Percentiles rank a stretch among this genome's conserved stretches.
Evolutionary conservation across 2,797 vertebrate genomes (phyloP).

Genomic region (Enteromius mattozi): DNA sequence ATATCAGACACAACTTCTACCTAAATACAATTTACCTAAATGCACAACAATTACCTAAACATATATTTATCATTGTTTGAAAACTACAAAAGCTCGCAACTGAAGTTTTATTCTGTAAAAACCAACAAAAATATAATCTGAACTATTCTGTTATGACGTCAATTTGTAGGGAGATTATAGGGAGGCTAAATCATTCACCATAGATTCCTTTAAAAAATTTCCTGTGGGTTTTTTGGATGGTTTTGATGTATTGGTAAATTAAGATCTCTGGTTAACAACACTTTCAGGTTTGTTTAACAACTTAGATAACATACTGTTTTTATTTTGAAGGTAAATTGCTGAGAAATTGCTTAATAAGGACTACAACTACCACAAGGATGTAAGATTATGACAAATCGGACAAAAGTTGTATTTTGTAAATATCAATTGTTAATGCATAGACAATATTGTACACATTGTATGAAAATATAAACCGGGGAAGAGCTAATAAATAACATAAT

Average conservation of each 20-base stretch:
- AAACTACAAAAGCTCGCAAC: not conserved
- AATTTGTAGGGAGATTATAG: not conserved
- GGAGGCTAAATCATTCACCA: not conserved
- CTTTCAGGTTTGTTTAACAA: not conserved
- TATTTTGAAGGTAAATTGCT: not conserved
- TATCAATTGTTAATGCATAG: not conserved
- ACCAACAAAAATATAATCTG: not conserved
- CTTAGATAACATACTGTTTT: not conserved
- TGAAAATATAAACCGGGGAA: not conserved
- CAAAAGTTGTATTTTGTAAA: not conserved
- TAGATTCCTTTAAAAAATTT: not conserved
- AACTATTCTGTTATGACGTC: not conserved
- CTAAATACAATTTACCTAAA: too few species aligned
- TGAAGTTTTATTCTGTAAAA: not conserved
- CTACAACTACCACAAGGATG: not conserved
- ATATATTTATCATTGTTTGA: not conserved
- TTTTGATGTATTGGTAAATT: not conserved
- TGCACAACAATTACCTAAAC: not conserved
- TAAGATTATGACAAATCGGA: not conserved
- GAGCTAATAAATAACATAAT: not conserved
- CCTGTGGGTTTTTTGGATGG: not conserved
- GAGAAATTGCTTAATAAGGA: not conserved
- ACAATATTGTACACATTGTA: not conserved
- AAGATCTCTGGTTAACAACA: not conserved
- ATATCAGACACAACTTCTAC: not conserved